Conservation (phyloP, 2,113 vertebrate genomes). For the Xiphophorus hellerii region DNA sequence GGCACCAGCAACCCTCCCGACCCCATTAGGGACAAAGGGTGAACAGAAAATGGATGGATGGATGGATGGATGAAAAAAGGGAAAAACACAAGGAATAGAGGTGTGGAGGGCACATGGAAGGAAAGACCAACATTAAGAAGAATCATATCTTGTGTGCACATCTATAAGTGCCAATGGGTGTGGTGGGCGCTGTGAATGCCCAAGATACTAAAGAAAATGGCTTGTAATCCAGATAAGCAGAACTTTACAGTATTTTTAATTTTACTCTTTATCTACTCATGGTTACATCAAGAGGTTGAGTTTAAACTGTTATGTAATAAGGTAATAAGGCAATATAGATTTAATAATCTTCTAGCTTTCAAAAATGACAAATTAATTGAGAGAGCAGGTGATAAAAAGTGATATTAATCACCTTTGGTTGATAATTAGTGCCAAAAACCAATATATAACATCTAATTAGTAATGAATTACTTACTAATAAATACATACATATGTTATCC, state of each 20-base stretch:
- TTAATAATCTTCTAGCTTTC: background rate
- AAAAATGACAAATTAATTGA: background rate
- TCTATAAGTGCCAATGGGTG: background rate
- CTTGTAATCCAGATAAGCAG: background rate
- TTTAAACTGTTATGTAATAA: background rate
- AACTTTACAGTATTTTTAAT: background rate
- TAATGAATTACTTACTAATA: no score
- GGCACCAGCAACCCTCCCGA: no score
- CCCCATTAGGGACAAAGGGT: no score
- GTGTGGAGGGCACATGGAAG: background rate
- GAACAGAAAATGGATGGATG: no score
- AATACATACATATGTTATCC: no score
- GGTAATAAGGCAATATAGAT: background rate
- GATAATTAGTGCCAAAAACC: background rate
- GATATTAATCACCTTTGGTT: background rate
- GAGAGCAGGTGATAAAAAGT: background rate
- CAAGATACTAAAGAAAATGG: background rate
- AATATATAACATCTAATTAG: no score
- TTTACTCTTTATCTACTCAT: background rate
- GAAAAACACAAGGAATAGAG: background rate
- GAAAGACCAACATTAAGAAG: background rate
- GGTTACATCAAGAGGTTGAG: background rate
- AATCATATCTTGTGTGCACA: background rate
- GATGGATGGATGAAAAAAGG: no score
- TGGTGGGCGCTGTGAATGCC: background rate